Conservation (phyloP, 1,140 invertebrate genomes). For the Acromyrmex echinatior region DNA sequence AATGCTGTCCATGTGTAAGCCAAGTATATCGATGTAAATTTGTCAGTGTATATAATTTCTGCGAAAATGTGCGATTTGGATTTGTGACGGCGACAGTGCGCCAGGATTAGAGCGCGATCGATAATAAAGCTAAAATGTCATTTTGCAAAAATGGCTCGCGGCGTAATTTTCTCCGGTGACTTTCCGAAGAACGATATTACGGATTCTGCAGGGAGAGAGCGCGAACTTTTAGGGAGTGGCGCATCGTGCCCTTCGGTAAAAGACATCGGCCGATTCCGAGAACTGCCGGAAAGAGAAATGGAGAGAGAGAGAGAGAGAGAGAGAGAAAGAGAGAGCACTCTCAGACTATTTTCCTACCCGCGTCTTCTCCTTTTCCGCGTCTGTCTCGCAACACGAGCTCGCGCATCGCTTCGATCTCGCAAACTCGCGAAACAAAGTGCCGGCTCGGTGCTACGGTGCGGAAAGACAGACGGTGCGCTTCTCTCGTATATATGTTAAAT, state of each 20-base stretch:
- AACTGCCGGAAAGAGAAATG: background rate
- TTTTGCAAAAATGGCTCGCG: slow-evolving; percentile 42
- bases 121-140: slow-evolving; percentile 32
- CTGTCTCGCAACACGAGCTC: slow-evolving; percentile 33
- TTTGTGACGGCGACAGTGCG: slow-evolving; percentile 40
- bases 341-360: slow-evolving; percentile 31
- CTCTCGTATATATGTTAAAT: slow-evolving; percentile 71
- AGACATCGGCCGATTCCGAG: slow-evolving; percentile 45
- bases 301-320: background rate
- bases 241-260: slow-evolving; percentile 19
- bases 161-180: slow-evolving; percentile 10
- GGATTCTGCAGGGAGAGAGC: slow-evolving; percentile 6
- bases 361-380: slow-evolving; percentile 45
- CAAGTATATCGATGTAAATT: background rate
- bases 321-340: background rate
- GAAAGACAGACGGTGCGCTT: slow-evolving; percentile 52
- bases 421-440: slow-evolving; percentile 59
- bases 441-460: slow-evolving; percentile 2
- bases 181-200: slow-evolving; percentile 18
- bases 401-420: slow-evolving; percentile 44
- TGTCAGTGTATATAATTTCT: background rate
- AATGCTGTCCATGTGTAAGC: background rate
- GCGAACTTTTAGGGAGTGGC: slow-evolving; percentile 53
- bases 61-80: slow-evolving; percentile 22
- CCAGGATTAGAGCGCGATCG: slow-evolving; percentile 52